Evolutionary conservation across 1,140 invertebrate species (phyloP).

Genomic region (Ceratina calcarata): DNA sequence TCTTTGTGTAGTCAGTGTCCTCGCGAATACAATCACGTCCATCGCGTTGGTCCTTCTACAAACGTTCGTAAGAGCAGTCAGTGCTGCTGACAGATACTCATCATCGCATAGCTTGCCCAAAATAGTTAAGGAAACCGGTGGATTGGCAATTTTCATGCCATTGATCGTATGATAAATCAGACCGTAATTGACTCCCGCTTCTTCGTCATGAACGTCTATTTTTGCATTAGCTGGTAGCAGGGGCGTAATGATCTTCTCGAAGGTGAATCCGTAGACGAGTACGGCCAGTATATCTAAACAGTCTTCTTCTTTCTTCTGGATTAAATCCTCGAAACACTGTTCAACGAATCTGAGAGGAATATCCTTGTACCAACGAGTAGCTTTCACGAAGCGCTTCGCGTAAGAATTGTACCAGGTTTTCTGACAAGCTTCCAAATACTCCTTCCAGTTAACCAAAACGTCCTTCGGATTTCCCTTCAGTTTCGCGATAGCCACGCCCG

Average conservation of each 20-base stretch:
- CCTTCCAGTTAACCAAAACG: constrained; percentile 60
- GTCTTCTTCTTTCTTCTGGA: not conserved
- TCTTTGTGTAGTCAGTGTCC: constrained; percentile 41
- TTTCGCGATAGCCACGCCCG: constrained; percentile 10
- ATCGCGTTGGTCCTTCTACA: constrained; percentile 20
- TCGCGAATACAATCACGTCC: constrained; percentile 49
- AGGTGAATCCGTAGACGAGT: constrained; percentile 54
- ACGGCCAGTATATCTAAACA: constrained; percentile 38
- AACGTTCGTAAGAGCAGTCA: constrained; percentile 19
- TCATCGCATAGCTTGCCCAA: constrained; percentile 53
- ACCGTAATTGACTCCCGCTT: constrained; percentile 7
- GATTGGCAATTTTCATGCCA: constrained; percentile 45
- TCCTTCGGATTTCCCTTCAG: constrained; percentile 58
- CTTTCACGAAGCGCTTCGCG: constrained; percentile 57
- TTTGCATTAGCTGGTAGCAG: constrained; percentile 39
- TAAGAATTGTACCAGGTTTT: not conserved
- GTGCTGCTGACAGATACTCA: constrained; percentile 53
- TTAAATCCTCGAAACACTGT: not conserved
- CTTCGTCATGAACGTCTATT: constrained; percentile 19
- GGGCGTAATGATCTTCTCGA: constrained; percentile 55
- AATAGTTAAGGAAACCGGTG: constrained; percentile 57
- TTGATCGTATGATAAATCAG: not conserved
- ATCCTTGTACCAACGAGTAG: constrained; percentile 68
- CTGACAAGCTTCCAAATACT: constrained; percentile 52
- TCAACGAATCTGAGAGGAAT: constrained; percentile 68